Evolutionary conservation across 2,113 vertebrate species (phyloP), one percentile per base, ranked within the genome.

Genomic region (Amblyornis subalaris): DNA sequence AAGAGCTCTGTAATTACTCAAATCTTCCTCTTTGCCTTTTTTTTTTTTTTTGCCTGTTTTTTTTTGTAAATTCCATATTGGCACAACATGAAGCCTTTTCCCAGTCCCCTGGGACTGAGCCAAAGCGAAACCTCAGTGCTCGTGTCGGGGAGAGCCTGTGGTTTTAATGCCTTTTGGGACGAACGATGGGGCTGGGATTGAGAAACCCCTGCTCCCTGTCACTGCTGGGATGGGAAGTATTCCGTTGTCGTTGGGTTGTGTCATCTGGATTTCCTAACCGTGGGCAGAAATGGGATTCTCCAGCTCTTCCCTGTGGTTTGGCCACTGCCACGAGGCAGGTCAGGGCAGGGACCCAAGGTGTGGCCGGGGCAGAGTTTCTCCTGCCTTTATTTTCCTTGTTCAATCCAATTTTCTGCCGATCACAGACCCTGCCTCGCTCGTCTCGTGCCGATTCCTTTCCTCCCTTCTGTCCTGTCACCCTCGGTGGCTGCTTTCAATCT

Each of bases 1-100:
- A 92, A 85, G 62, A 94, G 84, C 44, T 36, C 81, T 95, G 70
- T 89, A 91, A 96, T 93, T 94, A 77, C 53, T 85, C 65, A 67
- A 61, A 61, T 77, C 57, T 77, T 91, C 81, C 70, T 50, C 29
- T 73, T 92, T 77, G 76, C 42, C 10, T 85, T 57, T 66, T 38
- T 60, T 57, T 35, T 40, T 28, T 20, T 2, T 5, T 67, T 60
- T 53, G 22, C 62, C 57, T 44, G 40, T 19, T n/a, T 2, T 44
- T 33, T 9, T 12, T 44, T 48, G 36, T 22, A 3, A 47, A 53
- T 83, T 70, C 64, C 35, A 14, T 62, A 28, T 81, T 94, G 81
- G 85, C 92, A 93, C 90, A 83, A 62, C 58, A 88, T 50, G 8
- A 95, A 96, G 60, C 74, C 36, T 88, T 88, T 93, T 91, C 78